Evolutionary conservation across 2,797 vertebrate genomes (phyloP).

Genomic region (Molossus molossus): DNA sequence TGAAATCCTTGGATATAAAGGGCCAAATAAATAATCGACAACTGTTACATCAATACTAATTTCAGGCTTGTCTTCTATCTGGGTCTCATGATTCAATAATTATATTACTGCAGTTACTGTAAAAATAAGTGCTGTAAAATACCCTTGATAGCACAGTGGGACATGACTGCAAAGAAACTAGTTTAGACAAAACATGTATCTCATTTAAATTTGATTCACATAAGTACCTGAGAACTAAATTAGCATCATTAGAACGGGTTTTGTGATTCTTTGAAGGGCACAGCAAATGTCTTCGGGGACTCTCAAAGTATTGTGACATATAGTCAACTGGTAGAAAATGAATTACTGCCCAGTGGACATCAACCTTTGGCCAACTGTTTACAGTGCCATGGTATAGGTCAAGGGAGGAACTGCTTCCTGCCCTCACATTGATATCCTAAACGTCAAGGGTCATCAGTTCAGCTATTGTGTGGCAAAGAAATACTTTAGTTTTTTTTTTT

Average conservation of each 20-base stretch:
- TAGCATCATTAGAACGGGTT: constrained; percentile 12
- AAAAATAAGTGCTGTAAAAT: constrained; percentile 40
- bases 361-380: background rate
- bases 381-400: background rate
- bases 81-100: background rate
- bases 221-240: constrained; percentile 37
- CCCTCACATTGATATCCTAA: background rate
- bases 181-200: background rate
- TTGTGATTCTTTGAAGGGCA: constrained; percentile 56
- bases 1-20: background rate
- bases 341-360: background rate
- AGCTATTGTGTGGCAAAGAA: background rate
- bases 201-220: constrained; percentile 69
- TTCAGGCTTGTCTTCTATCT: constrained; percentile 26
- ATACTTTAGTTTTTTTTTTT: background rate
- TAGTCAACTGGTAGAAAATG: background rate
- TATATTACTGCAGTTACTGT: background rate
- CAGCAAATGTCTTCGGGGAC: constrained; percentile 7
- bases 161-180: background rate
- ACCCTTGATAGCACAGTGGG: background rate
- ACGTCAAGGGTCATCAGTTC: background rate
- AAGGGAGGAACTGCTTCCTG: background rate
- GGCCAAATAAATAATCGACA: background rate
- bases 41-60: background rate
- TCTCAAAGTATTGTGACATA: background rate